A percentile compares a stretch with the other conserved stretches of the same genome.
Conservation (phyloP, 2,888 invertebrate species). For the Meiosimyza decipiens region DNA sequence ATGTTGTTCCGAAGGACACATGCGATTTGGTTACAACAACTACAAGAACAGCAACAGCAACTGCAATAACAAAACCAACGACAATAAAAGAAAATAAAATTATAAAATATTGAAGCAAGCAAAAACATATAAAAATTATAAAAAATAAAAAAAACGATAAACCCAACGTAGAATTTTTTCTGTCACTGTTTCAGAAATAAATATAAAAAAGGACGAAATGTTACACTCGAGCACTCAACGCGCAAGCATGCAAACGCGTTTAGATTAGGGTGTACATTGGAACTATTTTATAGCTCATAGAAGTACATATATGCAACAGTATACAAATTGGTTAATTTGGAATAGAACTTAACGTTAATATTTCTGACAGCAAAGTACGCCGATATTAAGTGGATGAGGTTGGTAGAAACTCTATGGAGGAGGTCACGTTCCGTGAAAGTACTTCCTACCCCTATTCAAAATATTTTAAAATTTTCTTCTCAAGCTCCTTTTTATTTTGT, state of each 20-base stretch:
- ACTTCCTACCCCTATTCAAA: too few species aligned
- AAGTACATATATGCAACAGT: too few species aligned
- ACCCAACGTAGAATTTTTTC: neutral
- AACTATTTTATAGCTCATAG: too few species aligned
- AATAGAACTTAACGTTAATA: too few species aligned
- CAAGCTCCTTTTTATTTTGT: too few species aligned
- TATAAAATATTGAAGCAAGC: constrained; percentile 59
- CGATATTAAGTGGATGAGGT: too few species aligned
- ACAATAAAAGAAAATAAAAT: constrained; percentile 50
- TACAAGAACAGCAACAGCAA: constrained; percentile 35
- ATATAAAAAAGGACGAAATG: constrained; percentile 19
- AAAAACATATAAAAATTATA: constrained; percentile 42
- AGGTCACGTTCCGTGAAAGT: too few species aligned
- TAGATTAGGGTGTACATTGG: too few species aligned
- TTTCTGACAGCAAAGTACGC: too few species aligned
- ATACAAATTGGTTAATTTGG: too few species aligned
- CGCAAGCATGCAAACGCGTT: constrained; percentile 34
- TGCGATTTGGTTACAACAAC: constrained; percentile 35
- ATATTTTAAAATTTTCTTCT: too few species aligned
- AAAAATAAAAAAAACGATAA: constrained; percentile 12
- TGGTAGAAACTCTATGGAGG: too few species aligned
- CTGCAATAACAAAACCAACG: constrained; percentile 19
- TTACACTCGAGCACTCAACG: constrained; percentile 46
- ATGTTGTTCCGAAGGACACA: constrained; percentile 55
- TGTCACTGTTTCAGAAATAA: neutral